These are phyloP conservation scores for Lophius americanus DNA, from an alignment of 2,797 vertebrate genomes.

Conservation along the genomic window DNA sequence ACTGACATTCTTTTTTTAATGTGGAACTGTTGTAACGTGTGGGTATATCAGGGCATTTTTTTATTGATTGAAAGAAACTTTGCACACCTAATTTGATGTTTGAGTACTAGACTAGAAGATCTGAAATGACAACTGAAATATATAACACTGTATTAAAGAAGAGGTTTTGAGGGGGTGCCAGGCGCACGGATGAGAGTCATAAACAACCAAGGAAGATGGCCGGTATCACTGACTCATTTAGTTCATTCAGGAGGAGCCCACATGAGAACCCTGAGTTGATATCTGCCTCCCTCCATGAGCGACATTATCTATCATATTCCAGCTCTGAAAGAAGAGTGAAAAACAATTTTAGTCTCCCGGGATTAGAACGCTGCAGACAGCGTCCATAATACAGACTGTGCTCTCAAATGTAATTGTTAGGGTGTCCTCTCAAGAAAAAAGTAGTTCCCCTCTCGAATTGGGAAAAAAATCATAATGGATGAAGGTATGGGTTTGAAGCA, in stretches of 20 bases:
- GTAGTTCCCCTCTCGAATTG: background rate
- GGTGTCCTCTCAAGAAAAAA: background rate
- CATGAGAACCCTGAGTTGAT: constrained; percentile 55
- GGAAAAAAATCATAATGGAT: too few species aligned
- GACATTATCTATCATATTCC: constrained; percentile 59
- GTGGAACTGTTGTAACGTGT: background rate
- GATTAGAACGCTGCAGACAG: constrained; percentile 40
- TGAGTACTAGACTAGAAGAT: constrained; percentile 12
- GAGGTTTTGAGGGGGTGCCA: background rate
- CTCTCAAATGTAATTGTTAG: background rate
- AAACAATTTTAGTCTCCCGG: constrained; percentile 53
- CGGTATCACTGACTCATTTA: constrained; percentile 24
- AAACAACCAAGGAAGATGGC: constrained; percentile 6
- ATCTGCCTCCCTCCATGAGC: constrained; percentile 50
- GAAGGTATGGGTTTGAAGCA: background rate
- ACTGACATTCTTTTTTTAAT: background rate
- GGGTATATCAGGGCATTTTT: background rate
- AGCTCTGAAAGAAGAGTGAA: constrained; percentile 45
- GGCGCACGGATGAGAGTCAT: constrained; percentile 9
- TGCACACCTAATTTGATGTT: constrained; percentile 4
- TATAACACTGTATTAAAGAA: constrained; percentile 16
- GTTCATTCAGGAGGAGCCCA: constrained; percentile 51
- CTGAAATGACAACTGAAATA: constrained; percentile 19
- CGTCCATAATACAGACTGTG: constrained; percentile 1
- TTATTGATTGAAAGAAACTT: background rate